Evolutionary conservation across 2,113 vertebrate genomes (phyloP), one percentile per base, ranked within the genome.

Genomic region (Sylvia atricapilla): DNA sequence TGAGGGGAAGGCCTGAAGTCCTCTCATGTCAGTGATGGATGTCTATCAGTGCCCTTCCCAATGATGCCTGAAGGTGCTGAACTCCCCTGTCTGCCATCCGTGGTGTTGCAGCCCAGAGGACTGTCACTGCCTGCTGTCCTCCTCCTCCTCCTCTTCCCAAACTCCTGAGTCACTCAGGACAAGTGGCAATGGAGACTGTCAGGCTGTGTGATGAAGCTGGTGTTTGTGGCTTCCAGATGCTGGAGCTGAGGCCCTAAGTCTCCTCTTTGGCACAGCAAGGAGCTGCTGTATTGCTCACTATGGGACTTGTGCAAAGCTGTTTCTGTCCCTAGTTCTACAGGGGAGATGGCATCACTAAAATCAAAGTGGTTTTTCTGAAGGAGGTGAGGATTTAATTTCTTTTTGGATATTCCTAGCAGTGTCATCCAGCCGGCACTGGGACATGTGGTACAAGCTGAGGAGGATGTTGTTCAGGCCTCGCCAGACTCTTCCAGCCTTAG

Each of bases 31-130:
- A 4, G 4, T 66, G 75, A 58, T 0, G 7, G 7, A 23, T 12
- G 7, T 1, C 3, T 56, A 41, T 35, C 44, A 44, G 39, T 72
- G 62, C 23, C 11, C 28, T 67, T 47, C 15, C 11, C 0, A 0
- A 11, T 6, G 53, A 39, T 22, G 20, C 35, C 27, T 21, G 59
- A 64, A 58, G 58, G 27, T 86, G 67, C 44, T 83, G 63, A 64
- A 33, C 47, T 85, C 6, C 0, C 15, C 62, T 79, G 52, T 17
- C 30, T 84, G 18, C 44, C 3, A 1, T 28, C 33, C 56, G 33
- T 56, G 58, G 7, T 37, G 33, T 37, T 55, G 39, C 35, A 90
- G 35, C 39, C 49, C 16, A 59, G 47, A 53, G 10, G n/a, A 31
- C 25, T 52, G 37, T 82, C n/a, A 24, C 37, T 79, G 25, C 53